Evolutionary conservation across 2,888 invertebrate genomes (phyloP), one percentile per base, ranked within the genome.

Genomic region (Drosophila falleni): DNA sequence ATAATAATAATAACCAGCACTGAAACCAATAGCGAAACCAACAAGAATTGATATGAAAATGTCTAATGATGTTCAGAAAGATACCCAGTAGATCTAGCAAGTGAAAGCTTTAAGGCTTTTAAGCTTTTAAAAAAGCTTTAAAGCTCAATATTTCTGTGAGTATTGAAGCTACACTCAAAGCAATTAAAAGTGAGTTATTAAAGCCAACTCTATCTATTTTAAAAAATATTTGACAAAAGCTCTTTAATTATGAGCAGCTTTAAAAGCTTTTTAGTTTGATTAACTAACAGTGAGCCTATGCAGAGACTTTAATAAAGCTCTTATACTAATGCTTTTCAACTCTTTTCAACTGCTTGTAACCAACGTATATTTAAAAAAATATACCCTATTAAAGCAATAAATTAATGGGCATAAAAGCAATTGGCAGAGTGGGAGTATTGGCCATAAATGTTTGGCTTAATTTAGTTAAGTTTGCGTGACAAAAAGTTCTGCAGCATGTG

Each of bases 391-490:
- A 0, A 0, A 5, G 0, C 10, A 1, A 11, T 1, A 3, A 29
- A 19, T 3, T 16, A 16, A 3, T 13, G 76, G 42, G 61, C 58
- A 75, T 39, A 26, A 51, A 61, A 61, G 44, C 50, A 78, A 59
- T 66, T 67, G 75, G 42, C 33, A 56, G 58, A 55, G 73, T 74
- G 63, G 62, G 51, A 60, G 69, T 60, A 35, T 53, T 49, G 60
- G 58, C 23, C 55, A 65, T 84, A 78, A 89, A 67, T 85, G 84
- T 87, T 76, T 75, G 76, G 79, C 88, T 85, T 89, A 89, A 84
- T 84, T 84, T 89, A 88, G 80, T 88, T 81, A 88, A 89, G 84
- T 85, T 84, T 58, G 68, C 87, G 89, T 88, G 82, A 76, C 87
- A 73, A 72, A 72, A 87, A 83, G 64, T 74, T 84, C 70, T 66